These are phyloP conservation scores for Sterrhoptilus dennistouni DNA, from an alignment of 2,113 vertebrate genomes.

Conservation along the genomic window DNA sequence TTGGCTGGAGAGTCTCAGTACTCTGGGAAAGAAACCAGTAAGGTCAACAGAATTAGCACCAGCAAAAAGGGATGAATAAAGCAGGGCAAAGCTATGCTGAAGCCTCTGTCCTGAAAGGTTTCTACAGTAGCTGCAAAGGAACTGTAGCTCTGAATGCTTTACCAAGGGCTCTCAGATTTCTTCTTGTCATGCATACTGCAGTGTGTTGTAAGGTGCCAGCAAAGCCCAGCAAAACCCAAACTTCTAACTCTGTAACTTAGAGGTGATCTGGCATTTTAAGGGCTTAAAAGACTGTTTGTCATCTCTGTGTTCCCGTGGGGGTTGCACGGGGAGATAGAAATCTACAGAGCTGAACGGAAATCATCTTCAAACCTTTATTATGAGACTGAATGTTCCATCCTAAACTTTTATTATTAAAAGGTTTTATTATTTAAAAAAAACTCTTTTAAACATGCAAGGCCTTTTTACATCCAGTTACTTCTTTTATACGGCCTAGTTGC, in stretches of 20 bases:
- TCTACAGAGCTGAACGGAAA: neutral
- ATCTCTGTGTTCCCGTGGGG: rapidly evolving
- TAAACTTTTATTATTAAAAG: neutral
- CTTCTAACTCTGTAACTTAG: neutral
- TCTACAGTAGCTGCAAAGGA: neutral
- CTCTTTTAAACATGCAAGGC: neutral
- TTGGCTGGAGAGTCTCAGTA: neutral
- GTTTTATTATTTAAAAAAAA: neutral
- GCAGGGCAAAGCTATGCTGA: neutral
- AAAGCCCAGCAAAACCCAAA: neutral
- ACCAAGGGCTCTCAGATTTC: neutral
- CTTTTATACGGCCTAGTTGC: neutral
- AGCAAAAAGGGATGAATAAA: neutral
- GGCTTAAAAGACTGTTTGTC: neutral
- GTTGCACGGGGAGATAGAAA: neutral
- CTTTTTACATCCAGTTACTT: neutral
- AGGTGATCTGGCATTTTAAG: neutral
- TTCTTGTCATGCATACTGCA: neutral
- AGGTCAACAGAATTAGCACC: neutral
- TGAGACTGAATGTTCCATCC: neutral
- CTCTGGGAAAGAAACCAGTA: neutral
- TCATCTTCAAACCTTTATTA: neutral
- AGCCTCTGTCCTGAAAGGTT: neutral
- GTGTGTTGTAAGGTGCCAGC: neutral
- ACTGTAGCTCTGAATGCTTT: neutral